Evolutionary conservation across 35 echinoderm and acorn worm species (phyloP).

Genomic region (Apostichopus parvimensis): DNA sequence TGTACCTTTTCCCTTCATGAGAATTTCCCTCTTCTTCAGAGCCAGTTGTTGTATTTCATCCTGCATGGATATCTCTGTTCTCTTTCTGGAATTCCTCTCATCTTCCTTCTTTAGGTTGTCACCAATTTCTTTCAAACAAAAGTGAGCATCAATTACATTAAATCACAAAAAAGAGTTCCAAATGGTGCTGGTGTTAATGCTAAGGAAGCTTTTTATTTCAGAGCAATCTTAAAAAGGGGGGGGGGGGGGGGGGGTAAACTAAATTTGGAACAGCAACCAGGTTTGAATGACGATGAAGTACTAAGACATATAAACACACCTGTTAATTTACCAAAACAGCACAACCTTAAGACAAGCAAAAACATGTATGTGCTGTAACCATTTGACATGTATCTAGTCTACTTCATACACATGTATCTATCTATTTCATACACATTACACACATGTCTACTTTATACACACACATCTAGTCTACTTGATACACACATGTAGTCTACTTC

Average conservation of each 20-base stretch:
- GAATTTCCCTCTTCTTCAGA: constrained; percentile 61
- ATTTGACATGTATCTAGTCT: too few relatives aligned
- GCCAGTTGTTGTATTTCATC: constrained; percentile 73
- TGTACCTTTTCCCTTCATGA: constrained; percentile 71
- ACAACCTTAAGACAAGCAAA: too few relatives aligned
- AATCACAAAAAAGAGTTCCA: background rate
- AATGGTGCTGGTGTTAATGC: background rate
- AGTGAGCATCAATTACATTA: background rate
- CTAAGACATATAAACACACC: too few relatives aligned
- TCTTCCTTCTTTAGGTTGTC: background rate
- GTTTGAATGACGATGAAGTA: too few relatives aligned
- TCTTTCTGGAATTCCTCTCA: background rate
- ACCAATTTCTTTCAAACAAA: too few relatives aligned
- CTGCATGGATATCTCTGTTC: background rate
- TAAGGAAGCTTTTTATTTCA: background rate
- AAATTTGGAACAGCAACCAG: background rate
- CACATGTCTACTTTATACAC: too few relatives aligned
- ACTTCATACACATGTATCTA: too few relatives aligned
- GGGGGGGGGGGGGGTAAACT: background rate
- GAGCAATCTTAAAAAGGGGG: background rate
- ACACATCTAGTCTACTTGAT: too few relatives aligned
- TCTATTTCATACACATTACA: too few relatives aligned
- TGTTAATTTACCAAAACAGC: too few relatives aligned
- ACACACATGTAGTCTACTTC: too few relatives aligned
- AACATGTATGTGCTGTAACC: too few relatives aligned